Base-by-base conservation (phyloP, 2,113 vertebrate species). In the Tetrao urogallus region DNA sequence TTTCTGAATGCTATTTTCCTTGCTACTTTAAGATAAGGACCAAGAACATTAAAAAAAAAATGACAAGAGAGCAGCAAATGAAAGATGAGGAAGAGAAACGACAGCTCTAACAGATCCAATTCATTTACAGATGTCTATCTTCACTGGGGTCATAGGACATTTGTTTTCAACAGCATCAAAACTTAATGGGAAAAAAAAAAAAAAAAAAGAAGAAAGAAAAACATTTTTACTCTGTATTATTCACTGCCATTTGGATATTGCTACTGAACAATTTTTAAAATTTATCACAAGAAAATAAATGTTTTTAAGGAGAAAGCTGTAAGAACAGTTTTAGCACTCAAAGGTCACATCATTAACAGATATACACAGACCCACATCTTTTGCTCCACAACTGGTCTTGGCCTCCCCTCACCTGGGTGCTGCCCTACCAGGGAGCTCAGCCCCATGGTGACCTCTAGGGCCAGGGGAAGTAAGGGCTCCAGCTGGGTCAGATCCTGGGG, bases 311-410 rank as follows among this genome's bases (percentile, higher is more conserved):
- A 92, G 22, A 93, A 92, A 81, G 12, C 30, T 84, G 42, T 48
- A 64, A 91, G 82, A 93, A 72, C 24, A 69, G 81, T 89, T 79
- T 48, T 34, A 76, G 82, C 1, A 0, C 64, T 75, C 82, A 40
- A 60, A 81, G 8, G 61, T 94, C 95, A 73, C 92, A 84, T 89
- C 86, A 92, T 92, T 28, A 96, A 95, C 66, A 13, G 77, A 54
- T 85, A 16, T 70, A 72, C 58, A 28, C 27, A 56, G 18, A 13
- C 36, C 28, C 28, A 52, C 36, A 22, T 32, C 70, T 42, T 27
- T 19, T 19, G 30, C 19, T 63, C 34, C 73, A 36, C 4, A 8
- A 15, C 13, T 14, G 16, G 10, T 24, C 43, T 27, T 34, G 36
- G 19, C 25, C 19, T 19, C 27, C 43, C 57, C 27, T 48, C 6